Conservation (phyloP, 2,888 invertebrate species). For the Artemia sp. region DNA sequence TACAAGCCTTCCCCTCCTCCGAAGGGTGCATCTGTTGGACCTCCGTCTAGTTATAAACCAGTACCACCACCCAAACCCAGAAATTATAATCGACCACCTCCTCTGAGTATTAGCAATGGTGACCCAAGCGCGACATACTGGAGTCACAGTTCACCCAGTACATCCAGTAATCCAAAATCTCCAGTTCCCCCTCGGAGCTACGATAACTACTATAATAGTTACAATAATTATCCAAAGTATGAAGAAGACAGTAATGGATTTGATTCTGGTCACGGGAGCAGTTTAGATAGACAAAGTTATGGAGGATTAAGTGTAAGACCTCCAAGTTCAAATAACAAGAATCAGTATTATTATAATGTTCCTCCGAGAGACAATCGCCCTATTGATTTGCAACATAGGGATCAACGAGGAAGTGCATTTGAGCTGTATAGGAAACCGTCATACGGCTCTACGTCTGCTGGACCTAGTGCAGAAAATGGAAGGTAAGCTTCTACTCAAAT, state of each 20-base stretch:
- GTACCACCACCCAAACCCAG: slow-evolving; percentile 84
- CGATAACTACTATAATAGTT: slow-evolving; percentile 25
- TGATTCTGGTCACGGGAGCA: slow-evolving; percentile 37
- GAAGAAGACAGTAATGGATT: slow-evolving; percentile 30
- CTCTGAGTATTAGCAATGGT: slow-evolving; percentile 25
- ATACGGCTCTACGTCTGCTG: slow-evolving; percentile 27
- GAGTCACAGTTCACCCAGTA: slow-evolving; percentile 21
- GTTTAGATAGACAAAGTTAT: slow-evolving; percentile 34
- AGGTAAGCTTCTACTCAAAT: slow-evolving; percentile 26
- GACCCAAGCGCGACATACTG: slow-evolving; percentile 26
- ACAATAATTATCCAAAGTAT: slow-evolving; percentile 18
- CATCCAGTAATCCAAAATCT: slow-evolving; percentile 19
- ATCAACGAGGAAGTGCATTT: slow-evolving; percentile 84
- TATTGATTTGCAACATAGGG: slow-evolving; percentile 53
- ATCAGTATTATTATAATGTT: slow-evolving; percentile 39
- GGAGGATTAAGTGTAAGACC: slow-evolving; percentile 13
- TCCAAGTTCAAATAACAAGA: slow-evolving; percentile 24
- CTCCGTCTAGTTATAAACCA: slow-evolving; percentile 50
- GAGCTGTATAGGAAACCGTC: slow-evolving; percentile 78
- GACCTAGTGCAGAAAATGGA: slow-evolving; percentile 28
- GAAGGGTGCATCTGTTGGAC: slow-evolving; percentile 24
- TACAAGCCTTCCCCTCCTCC: slow-evolving; percentile 33
- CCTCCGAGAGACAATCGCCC: slow-evolving; percentile 37
- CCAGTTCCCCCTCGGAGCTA: slow-evolving; percentile 17
- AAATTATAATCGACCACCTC: slow-evolving; percentile 58